Conservation (phyloP, 2,888 invertebrate genomes). For the Orthosia cruda region DNA sequence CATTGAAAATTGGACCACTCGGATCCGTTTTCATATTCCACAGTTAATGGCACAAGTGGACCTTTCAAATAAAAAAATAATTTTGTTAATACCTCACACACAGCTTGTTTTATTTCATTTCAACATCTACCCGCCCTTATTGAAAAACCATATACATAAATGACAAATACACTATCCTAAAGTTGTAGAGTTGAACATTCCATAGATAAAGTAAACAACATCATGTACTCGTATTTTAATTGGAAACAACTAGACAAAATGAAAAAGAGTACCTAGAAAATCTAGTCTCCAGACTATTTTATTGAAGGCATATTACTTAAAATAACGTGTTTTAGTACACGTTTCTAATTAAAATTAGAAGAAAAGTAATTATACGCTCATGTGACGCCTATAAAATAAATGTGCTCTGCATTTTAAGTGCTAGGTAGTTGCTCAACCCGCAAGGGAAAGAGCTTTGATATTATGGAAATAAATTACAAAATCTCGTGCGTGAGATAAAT, state of each 20-base stretch:
- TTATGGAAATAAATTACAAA: not conserved
- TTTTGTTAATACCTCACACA: too few species aligned
- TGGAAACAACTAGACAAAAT: not conserved
- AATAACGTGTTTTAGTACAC: not conserved
- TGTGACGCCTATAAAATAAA: slow-evolving; percentile 4
- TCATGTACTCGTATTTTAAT: too few species aligned
- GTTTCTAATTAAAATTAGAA: slow-evolving; percentile 9
- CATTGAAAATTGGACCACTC: too few species aligned
- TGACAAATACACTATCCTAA: not conserved
- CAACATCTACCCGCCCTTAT: too few species aligned
- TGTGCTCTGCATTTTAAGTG: slow-evolving; percentile 28
- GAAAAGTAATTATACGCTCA: not conserved
- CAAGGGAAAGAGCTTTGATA: not conserved
- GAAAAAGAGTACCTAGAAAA: not conserved
- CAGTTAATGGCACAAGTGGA: too few species aligned
- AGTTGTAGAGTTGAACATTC: not conserved
- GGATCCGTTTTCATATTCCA: too few species aligned
- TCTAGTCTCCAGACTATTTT: not conserved
- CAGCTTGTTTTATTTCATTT: too few species aligned
- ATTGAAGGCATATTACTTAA: slow-evolving; percentile 1
- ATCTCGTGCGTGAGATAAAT: not conserved
- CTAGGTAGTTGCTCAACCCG: slow-evolving; percentile 3
- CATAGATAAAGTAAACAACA: not conserved
- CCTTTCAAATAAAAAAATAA: too few species aligned
- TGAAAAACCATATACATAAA: too few species aligned